phyloP scores from a whole-genome alignment of 2,797 vertebrate genomes.

The Brotula barbata region DNA sequence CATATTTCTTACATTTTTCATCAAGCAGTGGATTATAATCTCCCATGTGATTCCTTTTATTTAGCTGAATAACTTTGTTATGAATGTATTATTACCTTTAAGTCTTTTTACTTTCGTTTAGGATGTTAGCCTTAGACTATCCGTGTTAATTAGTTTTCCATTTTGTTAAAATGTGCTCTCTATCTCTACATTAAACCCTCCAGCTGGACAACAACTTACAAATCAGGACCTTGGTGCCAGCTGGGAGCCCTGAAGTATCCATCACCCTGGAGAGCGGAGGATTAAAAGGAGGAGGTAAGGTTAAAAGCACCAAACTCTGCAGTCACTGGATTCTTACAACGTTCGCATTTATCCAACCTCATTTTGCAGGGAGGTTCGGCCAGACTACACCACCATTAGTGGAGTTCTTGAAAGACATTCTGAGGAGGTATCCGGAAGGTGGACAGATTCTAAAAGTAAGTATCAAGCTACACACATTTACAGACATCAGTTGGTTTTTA shows the following conservation, averaged over 20 bases:
- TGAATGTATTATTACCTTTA: not conserved
- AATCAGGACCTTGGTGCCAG: conserved; percentile 81
- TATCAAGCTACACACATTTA: not conserved
- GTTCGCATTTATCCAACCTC: conserved; percentile 12
- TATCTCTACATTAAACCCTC: conserved; percentile 39
- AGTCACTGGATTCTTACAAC: not conserved
- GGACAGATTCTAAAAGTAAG: conserved; percentile 98
- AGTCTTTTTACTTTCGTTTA: too few relatives aligned
- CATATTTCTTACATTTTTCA: not conserved
- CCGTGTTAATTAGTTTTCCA: conserved; percentile 1
- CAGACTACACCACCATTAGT: conserved; percentile 97
- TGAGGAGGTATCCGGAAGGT: conserved; percentile 96
- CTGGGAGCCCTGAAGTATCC: conserved; percentile 81
- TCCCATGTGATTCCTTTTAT: not conserved
- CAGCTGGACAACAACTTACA: conserved; percentile 84
- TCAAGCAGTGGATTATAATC: not conserved
- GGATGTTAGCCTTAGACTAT: too few relatives aligned
- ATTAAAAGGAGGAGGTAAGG: conserved; percentile 92
- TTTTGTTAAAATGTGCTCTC: not conserved
- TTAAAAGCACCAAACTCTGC: conserved; percentile 10
- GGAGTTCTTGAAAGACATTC: conserved; percentile 97
- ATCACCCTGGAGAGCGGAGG: conserved; percentile 89
- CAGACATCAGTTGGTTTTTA: conserved; percentile 1
- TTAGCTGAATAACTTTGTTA: conserved; percentile 1
- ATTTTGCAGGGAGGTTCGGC: conserved; percentile 91